These are phyloP conservation scores for Grammomys dolichurus DNA, from an alignment of 2,113 vertebrate genomes.

Conservation along the genomic window DNA sequence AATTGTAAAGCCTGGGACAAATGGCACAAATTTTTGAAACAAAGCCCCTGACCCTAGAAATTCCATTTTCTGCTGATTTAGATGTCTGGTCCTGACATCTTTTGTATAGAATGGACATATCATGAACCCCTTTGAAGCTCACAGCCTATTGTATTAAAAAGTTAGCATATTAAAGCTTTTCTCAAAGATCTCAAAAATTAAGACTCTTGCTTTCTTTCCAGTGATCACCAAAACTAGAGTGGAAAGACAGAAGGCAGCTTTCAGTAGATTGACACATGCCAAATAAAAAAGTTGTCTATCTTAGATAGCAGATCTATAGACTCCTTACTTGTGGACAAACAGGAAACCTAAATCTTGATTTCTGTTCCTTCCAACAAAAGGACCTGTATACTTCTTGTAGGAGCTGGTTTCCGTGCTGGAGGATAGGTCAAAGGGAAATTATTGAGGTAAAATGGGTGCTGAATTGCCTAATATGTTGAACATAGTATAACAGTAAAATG, in stretches of 20 bases:
- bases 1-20: background rate
- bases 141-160: background rate
- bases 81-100: background rate
- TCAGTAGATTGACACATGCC: background rate
- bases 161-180: background rate
- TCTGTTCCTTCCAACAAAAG: background rate
- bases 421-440: background rate
- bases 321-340: background rate
- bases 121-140: background rate
- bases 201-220: background rate
- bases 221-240: slow-evolving; percentile 4
- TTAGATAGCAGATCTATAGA: background rate
- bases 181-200: background rate
- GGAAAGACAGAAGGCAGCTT: background rate
- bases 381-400: background rate
- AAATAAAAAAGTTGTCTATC: background rate
- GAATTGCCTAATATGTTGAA: background rate
- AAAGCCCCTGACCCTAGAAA: background rate
- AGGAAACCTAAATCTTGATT: background rate
- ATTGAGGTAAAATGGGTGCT: background rate
- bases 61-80: background rate
- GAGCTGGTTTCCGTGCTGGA: background rate
- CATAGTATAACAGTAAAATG: background rate
- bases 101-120: background rate
- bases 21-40: background rate